Conservation (phyloP, 2,797 vertebrate species). For the Rhynchotus rufescens region DNA sequence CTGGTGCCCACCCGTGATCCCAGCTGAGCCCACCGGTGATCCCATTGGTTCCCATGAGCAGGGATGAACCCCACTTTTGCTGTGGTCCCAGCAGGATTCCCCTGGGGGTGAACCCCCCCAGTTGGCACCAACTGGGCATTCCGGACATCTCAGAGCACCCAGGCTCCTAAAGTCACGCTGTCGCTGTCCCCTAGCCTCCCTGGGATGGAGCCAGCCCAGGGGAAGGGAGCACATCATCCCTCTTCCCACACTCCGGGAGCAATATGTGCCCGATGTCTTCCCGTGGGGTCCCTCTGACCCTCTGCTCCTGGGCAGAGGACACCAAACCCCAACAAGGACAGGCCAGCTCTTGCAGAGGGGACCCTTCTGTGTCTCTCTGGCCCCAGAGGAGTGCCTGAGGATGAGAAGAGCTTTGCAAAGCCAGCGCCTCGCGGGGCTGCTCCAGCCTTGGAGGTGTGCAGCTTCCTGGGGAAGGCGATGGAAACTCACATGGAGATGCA, state of each 20-base stretch:
- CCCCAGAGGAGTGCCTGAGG: background rate
- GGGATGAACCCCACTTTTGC: too few relatives aligned
- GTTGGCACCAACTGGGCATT: background rate
- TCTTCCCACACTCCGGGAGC: rapidly evolving
- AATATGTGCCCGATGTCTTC: rapidly evolving
- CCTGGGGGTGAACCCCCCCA: background rate
- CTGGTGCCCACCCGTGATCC: too few relatives aligned
- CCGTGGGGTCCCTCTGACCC: background rate
- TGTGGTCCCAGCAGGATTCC: rapidly evolving
- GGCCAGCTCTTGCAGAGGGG: background rate
- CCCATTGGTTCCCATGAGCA: too few relatives aligned
- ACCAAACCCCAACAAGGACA: too few relatives aligned
- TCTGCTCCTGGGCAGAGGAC: rapidly evolving
- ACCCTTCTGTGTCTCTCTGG: background rate
- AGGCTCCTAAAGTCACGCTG: background rate
- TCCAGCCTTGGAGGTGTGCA: rapidly evolving
- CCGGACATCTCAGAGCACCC: background rate
- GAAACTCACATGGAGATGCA: rapidly evolving
- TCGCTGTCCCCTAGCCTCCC: rapidly evolving
- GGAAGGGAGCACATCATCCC: background rate
- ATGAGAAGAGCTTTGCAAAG: background rate
- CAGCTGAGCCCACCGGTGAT: too few relatives aligned
- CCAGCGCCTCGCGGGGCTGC: background rate
- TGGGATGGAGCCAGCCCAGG: background rate
- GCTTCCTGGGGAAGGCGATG: rapidly evolving